Base-by-base conservation (phyloP, 1,140 invertebrate genomes). In the Zeugodacus cucurbitae region DNA sequence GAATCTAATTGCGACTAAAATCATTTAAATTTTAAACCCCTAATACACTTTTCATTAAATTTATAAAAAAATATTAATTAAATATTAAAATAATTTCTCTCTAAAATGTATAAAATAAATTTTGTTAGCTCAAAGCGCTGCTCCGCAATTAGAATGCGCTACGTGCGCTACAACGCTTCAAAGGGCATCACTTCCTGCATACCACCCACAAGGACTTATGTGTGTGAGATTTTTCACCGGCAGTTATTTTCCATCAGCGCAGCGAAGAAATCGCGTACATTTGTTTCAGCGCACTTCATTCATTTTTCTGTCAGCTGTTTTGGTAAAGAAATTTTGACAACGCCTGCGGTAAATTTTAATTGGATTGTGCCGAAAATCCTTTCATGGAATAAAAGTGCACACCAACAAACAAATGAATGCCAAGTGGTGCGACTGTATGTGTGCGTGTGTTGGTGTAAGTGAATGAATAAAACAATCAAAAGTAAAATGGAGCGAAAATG, bases 261-360 rank as follows among this genome's bases (percentile, higher is more conserved):
- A 8, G 41, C 20, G 74, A 82, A 82, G 74, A 48, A 82, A 48
- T 82, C 74, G 74, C 74, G 74, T 22, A 48, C 44, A 82, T 82
- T 82, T 48, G 74, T 82, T 87, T 87, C 58, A 87, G 62, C 87
- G 57, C 54, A 22, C 41, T 62, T 87, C 87, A 67, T 62, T 87
- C 41, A 58, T 86, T 62, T 62, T 87, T 67, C 62, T 62, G 57
- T 87, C 58, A 59, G 57, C 54, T 67, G 57, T 87, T 87, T 87
- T 67, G 62, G 37, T 29, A 87, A 87, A 87, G 59, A 34, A 87
- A 87, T 88, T 88, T 88, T 88, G 87, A 88, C 87, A 88, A 62
- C 48, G 87, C 87, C 87, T 29, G 37, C 20, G 87, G 87, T 34
- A 57, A 85, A 89, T 37, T 88, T 89, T 88, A 87, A 87, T 88